Evolutionary conservation across 2,797 vertebrate species (phyloP), one percentile per base, ranked within the genome.

Genomic region (Dicrostonyx torquatus): DNA sequence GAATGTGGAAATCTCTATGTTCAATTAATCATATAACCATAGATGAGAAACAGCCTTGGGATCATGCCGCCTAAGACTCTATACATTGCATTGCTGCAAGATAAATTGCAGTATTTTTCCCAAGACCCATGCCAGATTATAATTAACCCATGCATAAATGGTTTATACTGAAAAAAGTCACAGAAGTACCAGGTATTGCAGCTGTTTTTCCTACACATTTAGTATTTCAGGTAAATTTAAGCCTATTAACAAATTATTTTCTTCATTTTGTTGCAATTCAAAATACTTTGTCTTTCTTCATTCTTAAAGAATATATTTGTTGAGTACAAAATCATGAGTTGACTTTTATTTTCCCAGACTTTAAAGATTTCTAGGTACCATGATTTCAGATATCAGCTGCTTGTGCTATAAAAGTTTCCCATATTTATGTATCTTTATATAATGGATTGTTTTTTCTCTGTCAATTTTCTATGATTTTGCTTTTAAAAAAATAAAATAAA

Each of bases 271-370:
- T 80, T 92, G 37, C 18, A 87, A 55, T 45, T 96, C 40, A 87
- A 93, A 68, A 76, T 66, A 77, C 40, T 26, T 55, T 75, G 75
- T 29, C 87, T 80, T 91, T 60, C 55, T 92, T 92, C 48, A 62
- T 86, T 94, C 26, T 94, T 94, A 18, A 85, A 85, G 29, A 53
- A 83, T 70, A 22, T 88, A 62, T 87, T 92, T 92, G 3, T 82
- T 40, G 40, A 60, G 34, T 58, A 50, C 93, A 88, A 66, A 95
- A 80, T 86, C 93, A 26, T 86, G 37, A 34, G 12, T 64, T 95
- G 90, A 6, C 7, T 48, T 60, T 77, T 96, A 40, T 68, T 14
- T 77, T 91, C 68, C 70, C 2, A 91, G 40, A 50, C 53, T 94
- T 91, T 89, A 80, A 91, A 90, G 68, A 88, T 87, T n/a, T 66